Percentiles rank a stretch among this genome's conserved stretches.
Evolutionary conservation across 2,888 invertebrate genomes (phyloP).

Genomic region (Epistrophe grossulariae): DNA sequence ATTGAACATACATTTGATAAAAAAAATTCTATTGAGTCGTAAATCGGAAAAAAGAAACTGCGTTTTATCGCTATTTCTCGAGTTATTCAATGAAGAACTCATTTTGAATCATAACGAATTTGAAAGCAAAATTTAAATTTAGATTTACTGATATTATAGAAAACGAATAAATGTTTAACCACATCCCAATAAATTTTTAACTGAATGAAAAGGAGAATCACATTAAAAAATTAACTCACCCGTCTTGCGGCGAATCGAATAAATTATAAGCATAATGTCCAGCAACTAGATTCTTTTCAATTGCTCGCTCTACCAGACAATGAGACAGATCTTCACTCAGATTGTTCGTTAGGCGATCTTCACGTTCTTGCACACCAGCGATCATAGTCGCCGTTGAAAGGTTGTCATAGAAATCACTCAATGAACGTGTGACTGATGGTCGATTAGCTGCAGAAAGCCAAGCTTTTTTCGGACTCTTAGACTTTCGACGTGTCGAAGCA

Average conservation of each 20-base stretch:
- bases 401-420: slow-evolving; percentile 84
- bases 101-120: too few relatives aligned
- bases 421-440: slow-evolving; percentile 80
- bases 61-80: too few relatives aligned
- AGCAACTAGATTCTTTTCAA: slow-evolving; percentile 79
- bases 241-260: slow-evolving; percentile 79
- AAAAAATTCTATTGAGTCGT: too few relatives aligned
- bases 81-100: too few relatives aligned
- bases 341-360: slow-evolving; percentile 80
- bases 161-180: too few relatives aligned
- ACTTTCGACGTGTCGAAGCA: slow-evolving; percentile 78
- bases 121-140: too few relatives aligned
- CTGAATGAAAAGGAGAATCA: neutral
- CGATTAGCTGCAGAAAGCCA: slow-evolving; percentile 79
- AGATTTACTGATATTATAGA: too few relatives aligned
- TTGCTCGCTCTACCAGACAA: slow-evolving; percentile 80
- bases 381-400: slow-evolving; percentile 82
- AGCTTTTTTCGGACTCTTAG: slow-evolving; percentile 81
- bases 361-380: slow-evolving; percentile 67
- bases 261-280: slow-evolving; percentile 80
- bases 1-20: too few relatives aligned
- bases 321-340: slow-evolving; percentile 81
- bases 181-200: too few relatives aligned
- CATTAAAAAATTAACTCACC: slow-evolving; percentile 76
- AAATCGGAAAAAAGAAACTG: too few relatives aligned